Conservation (phyloP, 2,888 invertebrate genomes). For the Muscina levida region DNA sequence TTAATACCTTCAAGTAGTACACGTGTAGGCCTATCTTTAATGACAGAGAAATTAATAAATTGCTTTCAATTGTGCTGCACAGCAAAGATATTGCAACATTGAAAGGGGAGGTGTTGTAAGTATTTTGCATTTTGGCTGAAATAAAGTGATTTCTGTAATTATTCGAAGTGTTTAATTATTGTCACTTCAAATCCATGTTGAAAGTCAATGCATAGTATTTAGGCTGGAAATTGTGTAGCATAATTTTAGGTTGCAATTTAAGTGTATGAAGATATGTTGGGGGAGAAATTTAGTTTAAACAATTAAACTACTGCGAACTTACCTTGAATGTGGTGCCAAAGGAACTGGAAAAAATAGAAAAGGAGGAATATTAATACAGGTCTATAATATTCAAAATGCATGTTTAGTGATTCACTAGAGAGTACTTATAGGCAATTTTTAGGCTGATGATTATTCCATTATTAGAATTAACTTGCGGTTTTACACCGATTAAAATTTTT, state of each 20-base stretch:
- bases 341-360: no score
- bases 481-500: no score
- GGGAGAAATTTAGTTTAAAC: no score
- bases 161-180: slow-evolving; percentile 57
- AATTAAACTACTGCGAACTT: no score
- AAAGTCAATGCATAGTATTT: background rate
- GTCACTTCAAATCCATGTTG: slow-evolving; percentile 48
- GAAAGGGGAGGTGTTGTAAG: slow-evolving; percentile 25
- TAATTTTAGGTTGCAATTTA: background rate
- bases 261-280: no score
- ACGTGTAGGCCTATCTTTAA: slow-evolving; percentile 46
- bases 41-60: slow-evolving; percentile 69
- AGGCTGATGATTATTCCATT: no score
- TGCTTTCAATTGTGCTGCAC: slow-evolving; percentile 65
- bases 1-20: slow-evolving; percentile 12
- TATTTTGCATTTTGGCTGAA: slow-evolving; percentile 50
- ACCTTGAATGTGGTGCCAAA: no score
- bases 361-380: no score
- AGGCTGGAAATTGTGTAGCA: slow-evolving; percentile 1
- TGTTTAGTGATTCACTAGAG: no score
- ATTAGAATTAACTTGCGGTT: no score
- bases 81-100: slow-evolving; percentile 31
- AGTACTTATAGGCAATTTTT: no score
- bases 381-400: no score
- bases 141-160: slow-evolving; percentile 61